Evolutionary conservation across 2,888 invertebrate species (phyloP), one percentile per base, ranked within the genome.

Genomic region (Limnephilus auricula): DNA sequence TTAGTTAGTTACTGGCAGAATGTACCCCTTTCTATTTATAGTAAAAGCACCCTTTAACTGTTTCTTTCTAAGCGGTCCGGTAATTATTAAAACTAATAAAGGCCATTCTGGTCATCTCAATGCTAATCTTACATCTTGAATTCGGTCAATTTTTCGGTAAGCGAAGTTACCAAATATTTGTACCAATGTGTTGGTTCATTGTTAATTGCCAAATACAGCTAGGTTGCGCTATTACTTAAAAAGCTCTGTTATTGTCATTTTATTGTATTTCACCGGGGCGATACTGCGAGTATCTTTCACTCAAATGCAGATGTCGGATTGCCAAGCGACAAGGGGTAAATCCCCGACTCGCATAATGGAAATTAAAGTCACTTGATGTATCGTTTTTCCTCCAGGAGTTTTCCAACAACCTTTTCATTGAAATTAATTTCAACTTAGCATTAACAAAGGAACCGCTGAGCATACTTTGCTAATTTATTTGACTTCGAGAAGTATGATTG

Each of bases 401-500:
- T 65, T 87, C 50, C 65, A 65, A 65, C 87, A 87, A 65, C 87
- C 87, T 91, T 91, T 90, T 91, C 90, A 91, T 90, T 90, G 86
- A 90, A 90, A 90, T 91, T 91, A 91, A 91, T 91, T 90, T 90
- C 32, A 90, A 91, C 86, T 90, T 90, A 90, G 90, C 40, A 79
- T 83, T 89, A 91, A 91, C 91, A 91, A 91, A 90, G 91, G 87
- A 84, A 91, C 91, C 90, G 91, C 91, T 82, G 50, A 91, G 90
- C 91, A 91, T 91, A 91, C 91, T 91, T 91, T 32, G 91, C 90
- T 91, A 91, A 91, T 91, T 91, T 91, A 91, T 91, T 91, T 91
- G 91, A 91, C 91, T 90, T 91, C 87, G 90, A 90, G 90, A 91
- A 91, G 91, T 91, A 91, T 90, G 91, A 91, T 91, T 90, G 91